phyloP scores from a whole-genome alignment of 2,888 invertebrate genomes.

The Incurvaria masculella region DNA sequence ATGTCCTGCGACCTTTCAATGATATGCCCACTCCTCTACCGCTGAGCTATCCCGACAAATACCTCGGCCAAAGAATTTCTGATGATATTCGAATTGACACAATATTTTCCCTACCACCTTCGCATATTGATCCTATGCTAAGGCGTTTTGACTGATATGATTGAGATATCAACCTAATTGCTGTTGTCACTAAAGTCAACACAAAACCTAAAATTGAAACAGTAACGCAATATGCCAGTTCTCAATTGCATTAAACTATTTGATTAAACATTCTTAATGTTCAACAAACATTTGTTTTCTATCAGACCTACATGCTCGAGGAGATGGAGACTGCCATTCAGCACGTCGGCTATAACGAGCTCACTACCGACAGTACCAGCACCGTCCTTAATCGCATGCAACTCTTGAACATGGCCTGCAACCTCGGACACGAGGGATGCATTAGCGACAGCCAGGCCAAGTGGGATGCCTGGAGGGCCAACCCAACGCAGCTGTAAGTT shows the following conservation, averaged over 20 bases:
- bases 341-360: conserved; percentile 49
- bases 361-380: conserved; percentile 43
- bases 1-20: no score
- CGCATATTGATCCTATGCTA: no score
- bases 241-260: not conserved
- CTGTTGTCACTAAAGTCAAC: no score
- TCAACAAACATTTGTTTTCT: not conserved
- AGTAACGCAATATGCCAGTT: not conserved
- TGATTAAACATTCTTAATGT: not conserved
- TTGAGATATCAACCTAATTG: no score
- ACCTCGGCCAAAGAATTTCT: no score
- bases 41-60: no score
- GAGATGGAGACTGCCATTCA: conserved; percentile 45
- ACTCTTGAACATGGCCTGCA: conserved; percentile 63
- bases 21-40: no score
- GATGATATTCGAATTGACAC: no score
- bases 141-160: no score
- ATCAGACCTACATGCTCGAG: conserved; percentile 42
- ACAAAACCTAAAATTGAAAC: no score
- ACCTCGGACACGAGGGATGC: conserved; percentile 58
- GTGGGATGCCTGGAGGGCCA: conserved; percentile 28
- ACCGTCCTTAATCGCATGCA: conserved; percentile 58
- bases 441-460: conserved; percentile 35
- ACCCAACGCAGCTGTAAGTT: conserved; percentile 25
- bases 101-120: not conserved